phyloP scores from a whole-genome alignment of 2,113 vertebrate species.

The Rhinichthys klamathensis region DNA sequence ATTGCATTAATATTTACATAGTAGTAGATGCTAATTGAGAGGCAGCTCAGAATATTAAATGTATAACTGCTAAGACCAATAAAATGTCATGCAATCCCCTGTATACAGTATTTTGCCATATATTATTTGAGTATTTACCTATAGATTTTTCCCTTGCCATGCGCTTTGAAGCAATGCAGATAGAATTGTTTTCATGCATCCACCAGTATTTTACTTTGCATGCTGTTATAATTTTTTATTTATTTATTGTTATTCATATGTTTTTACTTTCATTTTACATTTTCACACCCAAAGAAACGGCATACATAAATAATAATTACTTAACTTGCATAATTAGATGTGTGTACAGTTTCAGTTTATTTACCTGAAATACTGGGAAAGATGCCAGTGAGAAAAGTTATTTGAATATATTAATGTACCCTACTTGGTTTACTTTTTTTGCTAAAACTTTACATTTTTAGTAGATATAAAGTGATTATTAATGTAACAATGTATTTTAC shows the following conservation, averaged over 20 bases:
- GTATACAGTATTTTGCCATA: background rate
- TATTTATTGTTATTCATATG: background rate
- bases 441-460: background rate
- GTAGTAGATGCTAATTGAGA: background rate
- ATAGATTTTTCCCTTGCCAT: constrained; percentile 59
- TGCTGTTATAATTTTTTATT: background rate
- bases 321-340: constrained; percentile 4
- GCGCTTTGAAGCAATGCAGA: constrained; percentile 77
- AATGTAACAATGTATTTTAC: background rate
- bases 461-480: background rate
- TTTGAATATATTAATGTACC: background rate
- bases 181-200: constrained; percentile 35
- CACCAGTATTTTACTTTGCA: constrained; percentile 10
- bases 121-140: background rate
- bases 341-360: background rate
- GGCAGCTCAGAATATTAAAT: background rate
- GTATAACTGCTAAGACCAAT: background rate
- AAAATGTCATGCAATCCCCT: background rate
- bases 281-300: background rate
- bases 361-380: background rate
- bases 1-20: background rate
- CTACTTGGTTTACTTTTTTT: background rate
- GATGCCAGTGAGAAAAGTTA: background rate
- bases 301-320: background rate
- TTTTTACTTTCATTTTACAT: constrained; percentile 4